These are phyloP conservation scores for Zosterops pallidus DNA, from an alignment of 2,113 vertebrate genomes.

Conservation along the genomic window DNA sequence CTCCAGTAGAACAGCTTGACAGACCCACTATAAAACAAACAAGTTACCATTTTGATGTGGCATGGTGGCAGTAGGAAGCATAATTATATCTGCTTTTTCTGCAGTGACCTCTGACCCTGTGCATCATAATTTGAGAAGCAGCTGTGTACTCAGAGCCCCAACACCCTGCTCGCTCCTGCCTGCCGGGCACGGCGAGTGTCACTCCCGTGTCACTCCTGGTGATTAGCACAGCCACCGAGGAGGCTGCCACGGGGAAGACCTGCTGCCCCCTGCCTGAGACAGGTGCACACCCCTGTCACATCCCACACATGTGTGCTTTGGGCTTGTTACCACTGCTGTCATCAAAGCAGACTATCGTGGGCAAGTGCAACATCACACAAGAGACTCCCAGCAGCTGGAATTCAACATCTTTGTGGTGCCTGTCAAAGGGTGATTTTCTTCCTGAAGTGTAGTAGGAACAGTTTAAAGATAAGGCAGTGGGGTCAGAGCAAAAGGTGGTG, in stretches of 20 bases:
- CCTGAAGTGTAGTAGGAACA: not conserved
- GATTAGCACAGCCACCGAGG: slow-evolving; percentile 25
- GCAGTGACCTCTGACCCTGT: slow-evolving; percentile 40
- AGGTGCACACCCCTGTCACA: slow-evolving; percentile 43
- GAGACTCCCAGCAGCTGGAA: not conserved
- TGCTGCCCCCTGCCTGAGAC: not conserved
- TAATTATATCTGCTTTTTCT: slow-evolving; percentile 63
- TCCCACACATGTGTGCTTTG: not conserved
- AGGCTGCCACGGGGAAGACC: not conserved
- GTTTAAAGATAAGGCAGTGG: not conserved
- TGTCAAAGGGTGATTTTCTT: not conserved
- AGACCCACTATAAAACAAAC: not conserved
- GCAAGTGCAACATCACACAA: not conserved
- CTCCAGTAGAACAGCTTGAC: not conserved
- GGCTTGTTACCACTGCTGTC: not conserved
- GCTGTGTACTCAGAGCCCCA: slow-evolving; percentile 45
- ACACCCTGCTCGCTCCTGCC: not conserved
- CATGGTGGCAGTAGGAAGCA: not conserved
- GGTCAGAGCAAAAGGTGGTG: not conserved
- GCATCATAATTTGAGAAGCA: slow-evolving; percentile 59
- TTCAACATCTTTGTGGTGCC: not conserved
- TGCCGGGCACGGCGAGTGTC: not conserved
- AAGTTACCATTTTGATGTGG: slow-evolving; percentile 29
- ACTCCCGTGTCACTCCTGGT: not conserved
- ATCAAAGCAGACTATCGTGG: not conserved